These are phyloP conservation scores for Hemibagrus wyckioides DNA, from an alignment of 2,113 vertebrate species.

Conservation along the genomic window DNA sequence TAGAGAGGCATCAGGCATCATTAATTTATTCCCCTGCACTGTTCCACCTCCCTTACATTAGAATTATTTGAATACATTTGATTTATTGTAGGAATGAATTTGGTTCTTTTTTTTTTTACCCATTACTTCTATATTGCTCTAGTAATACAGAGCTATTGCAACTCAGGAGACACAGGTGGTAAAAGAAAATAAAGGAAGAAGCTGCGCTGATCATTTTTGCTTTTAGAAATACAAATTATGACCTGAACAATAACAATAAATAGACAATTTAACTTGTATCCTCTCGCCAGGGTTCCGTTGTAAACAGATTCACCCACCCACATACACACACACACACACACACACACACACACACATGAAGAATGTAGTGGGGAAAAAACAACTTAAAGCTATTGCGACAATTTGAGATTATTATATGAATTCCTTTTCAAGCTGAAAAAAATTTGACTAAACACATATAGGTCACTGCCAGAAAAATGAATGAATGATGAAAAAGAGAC, in stretches of 20 bases:
- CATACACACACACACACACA: no score
- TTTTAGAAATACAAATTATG: neutral
- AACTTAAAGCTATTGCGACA: neutral
- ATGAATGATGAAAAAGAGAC: no score
- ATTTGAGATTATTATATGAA: neutral
- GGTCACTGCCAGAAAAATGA: neutral
- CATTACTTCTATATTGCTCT: neutral
- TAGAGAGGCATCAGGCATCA: neutral
- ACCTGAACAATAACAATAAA: neutral
- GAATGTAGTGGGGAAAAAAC: no score
- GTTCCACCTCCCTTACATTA: neutral
- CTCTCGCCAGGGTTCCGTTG: no score
- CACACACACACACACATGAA: no score
- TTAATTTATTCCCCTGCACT: neutral
- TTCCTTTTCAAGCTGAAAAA: neutral
- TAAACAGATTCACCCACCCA: no score
- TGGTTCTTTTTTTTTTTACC: neutral
- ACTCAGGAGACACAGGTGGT: neutral
- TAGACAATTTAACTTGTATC: no score
- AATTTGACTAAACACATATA: neutral
- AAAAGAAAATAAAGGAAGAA: neutral
- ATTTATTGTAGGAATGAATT: neutral
- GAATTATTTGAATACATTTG: no score
- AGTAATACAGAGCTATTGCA: neutral
- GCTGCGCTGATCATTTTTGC: neutral